A percentile compares a stretch with the other conserved stretches of the same genome.
phyloP scores from a whole-genome alignment of 2,888 invertebrate species.

The Cosmia pyralina region DNA sequence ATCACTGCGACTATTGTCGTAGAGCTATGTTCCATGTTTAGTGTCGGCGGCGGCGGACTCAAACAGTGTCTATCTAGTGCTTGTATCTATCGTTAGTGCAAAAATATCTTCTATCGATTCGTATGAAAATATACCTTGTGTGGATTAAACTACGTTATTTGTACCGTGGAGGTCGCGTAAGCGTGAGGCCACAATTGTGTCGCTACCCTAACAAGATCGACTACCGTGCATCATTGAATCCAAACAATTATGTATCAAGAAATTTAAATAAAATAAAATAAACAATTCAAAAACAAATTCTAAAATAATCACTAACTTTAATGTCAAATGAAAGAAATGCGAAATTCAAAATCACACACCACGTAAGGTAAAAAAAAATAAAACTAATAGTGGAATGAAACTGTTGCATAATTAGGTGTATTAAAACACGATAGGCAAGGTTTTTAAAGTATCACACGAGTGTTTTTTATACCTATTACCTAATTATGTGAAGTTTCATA shows the following conservation, averaged over 20 bases:
- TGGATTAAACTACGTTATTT: slow-evolving; percentile 79
- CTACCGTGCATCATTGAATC: slow-evolving; percentile 36
- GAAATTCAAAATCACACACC: slow-evolving; percentile 56
- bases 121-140: slow-evolving; percentile 86
- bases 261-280: slow-evolving; percentile 53
- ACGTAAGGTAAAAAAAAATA: slow-evolving; percentile 56
- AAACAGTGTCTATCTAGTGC: slow-evolving; percentile 70
- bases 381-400: slow-evolving; percentile 36
- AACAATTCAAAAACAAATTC: slow-evolving; percentile 63
- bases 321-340: slow-evolving; percentile 65
- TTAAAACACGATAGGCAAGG: no score
- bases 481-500: no score
- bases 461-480: no score
- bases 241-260: slow-evolving; percentile 41
- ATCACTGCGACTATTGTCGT: slow-evolving; percentile 19
- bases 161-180: slow-evolving; percentile 80
- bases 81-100: slow-evolving; percentile 82
- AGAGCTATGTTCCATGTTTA: slow-evolving; percentile 36
- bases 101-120: slow-evolving; percentile 83
- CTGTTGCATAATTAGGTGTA: no score
- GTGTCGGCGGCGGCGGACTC: slow-evolving; percentile 46
- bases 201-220: slow-evolving; percentile 53
- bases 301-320: slow-evolving; percentile 64
- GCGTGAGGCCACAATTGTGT: slow-evolving; percentile 74
- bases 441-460: no score